Evolutionary conservation across 2,113 vertebrate species (phyloP).

Genomic region (Hydropotes inermis): DNA sequence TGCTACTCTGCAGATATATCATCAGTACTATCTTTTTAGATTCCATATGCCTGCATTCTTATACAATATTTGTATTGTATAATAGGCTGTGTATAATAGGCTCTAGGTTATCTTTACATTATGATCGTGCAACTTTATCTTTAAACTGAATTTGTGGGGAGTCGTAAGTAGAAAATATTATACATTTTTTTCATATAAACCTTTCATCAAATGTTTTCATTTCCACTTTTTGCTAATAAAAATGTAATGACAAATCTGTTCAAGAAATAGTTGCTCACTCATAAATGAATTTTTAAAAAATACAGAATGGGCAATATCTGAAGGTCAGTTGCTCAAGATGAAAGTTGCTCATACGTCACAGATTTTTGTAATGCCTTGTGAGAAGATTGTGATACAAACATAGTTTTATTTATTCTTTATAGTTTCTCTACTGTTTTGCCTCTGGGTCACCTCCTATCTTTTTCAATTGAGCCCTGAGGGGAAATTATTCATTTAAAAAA

Average conservation of each 20-base stretch:
- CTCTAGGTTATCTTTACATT: not conserved
- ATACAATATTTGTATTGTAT: not conserved
- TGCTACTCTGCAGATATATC: not conserved
- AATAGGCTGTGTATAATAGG: not conserved
- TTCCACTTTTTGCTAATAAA: constrained; percentile 25
- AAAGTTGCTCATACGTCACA: not conserved
- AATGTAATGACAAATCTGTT: not conserved
- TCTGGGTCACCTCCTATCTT: not conserved
- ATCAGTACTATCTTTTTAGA: not conserved
- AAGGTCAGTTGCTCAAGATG: not conserved
- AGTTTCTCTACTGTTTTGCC: not conserved
- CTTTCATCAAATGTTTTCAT: not conserved
- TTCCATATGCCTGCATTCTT: not conserved
- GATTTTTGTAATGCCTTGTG: not conserved
- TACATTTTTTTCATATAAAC: not conserved
- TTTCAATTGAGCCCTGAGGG: not conserved
- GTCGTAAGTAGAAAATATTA: not conserved
- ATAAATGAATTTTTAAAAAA: not conserved
- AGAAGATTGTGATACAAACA: not conserved
- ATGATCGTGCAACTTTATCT: not conserved
- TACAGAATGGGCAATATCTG: not conserved
- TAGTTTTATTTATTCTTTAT: not conserved
- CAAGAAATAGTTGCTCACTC: not conserved
- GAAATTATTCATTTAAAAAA: constrained; percentile 18
- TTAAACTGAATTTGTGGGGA: not conserved